Evolutionary conservation across 2,888 invertebrate species (phyloP), one percentile per base, ranked within the genome.

Genomic region (Xestobium rufovillosum): DNA sequence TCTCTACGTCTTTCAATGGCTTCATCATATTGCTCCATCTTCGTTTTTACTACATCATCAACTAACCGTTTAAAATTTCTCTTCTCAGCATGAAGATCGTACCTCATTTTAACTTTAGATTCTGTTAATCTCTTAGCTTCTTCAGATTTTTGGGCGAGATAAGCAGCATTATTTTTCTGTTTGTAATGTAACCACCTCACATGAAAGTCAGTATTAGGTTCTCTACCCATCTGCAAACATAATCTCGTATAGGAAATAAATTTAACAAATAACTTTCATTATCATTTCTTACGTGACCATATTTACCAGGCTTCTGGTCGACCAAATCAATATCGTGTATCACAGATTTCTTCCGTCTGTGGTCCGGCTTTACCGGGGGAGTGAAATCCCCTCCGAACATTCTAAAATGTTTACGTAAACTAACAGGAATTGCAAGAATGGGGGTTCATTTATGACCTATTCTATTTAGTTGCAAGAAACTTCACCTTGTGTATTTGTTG

Each of bases 1-100:
- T 63, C 56, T 23, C 71, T 65, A 41, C 76, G 71, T 14, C 44
- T 42, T 30, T 60, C 57, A 1, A 63, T 45, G 2, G 46, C 39
- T 28, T 51, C 46, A 10, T 65, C 63, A 35, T 60, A 58, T 11
- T 50, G 55, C 30, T 51, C 39, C 16, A 60, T 29, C 40, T 60
- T 59, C 16, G 52, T 43, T 27, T 57, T 43, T 2, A 61, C 53
- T 31, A 55, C 53, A 11, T 53, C 52, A n/a, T 52, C 39, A 28
- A 65, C 50, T 33, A 50, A 42, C 26, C 51, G 41, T 26, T 54
- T 45, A 4, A 58, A 45, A 15, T 49, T 42, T 34, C 47, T 52
- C 27, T 50, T 53, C 26, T 51, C 52, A 1, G 49, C 45, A 31
- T 61, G 58, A 31, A 46, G 46, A 23, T 54, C 53, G 34, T 58